Evolutionary conservation across 2,797 vertebrate species (phyloP), one percentile per base, ranked within the genome.

Genomic region (Spondyliosoma cantharus): DNA sequence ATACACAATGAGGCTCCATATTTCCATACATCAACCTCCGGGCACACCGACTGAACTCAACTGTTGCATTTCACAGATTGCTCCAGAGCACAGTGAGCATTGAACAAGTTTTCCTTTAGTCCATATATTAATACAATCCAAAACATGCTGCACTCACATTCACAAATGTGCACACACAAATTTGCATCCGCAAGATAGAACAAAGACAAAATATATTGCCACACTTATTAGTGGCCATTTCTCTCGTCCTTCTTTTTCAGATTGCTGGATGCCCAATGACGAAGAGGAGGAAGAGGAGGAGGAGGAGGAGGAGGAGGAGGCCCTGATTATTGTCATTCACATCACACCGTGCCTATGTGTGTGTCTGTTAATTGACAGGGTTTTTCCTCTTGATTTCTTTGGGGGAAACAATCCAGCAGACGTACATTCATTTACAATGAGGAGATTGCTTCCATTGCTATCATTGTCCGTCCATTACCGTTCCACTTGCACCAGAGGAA

Each of bases 351-450:
- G 86, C 81, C 80, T 89, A 58, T 82, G 77, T 84, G 78, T 87
- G 85, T 52, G 83, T 59, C 60, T 75, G 85, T 82, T 93, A 91
- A 93, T 92, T 93, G 87, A 92, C 87, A 78, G 78, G 85, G 71
- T 80, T 89, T 91, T 92, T 92, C 81, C 87, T 89, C 86, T 86
- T 90, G 82, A 91, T 92, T 91, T 93, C 88, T 93, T 88, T 85
- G 60, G 86, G 88, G 91, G 81, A 93, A 93, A 92, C 90, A 91
- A 91, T 92, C 87, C 85, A 89, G 83, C 89, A 93, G 90, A 86
- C 93, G 91, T 92, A 93, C 85, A 91, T 93, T 92, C 83, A 90
- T 90, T 89, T 90, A 83, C 74, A 76, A 86, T 89, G 88, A 91
- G 89, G 86, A 90, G 90, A 93, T 91, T 91, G 90, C 85, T 84